Conservation (phyloP, 1,140 invertebrate species). For the Papilio dardanus region DNA sequence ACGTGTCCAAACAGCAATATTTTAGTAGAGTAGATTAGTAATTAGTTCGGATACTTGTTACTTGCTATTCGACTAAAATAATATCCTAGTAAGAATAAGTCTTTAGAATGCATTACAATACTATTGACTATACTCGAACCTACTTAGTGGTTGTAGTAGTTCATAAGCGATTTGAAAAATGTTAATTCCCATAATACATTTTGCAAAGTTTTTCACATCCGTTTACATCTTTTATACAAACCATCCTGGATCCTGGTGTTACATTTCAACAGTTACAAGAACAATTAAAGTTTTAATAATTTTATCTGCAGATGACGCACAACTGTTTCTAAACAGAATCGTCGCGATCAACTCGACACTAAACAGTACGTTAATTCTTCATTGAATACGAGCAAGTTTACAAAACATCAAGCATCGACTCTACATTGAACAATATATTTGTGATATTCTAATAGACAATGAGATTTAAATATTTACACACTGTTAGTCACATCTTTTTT, state of each 20-base stretch:
- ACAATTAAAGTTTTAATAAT: background rate
- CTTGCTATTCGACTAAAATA: no score
- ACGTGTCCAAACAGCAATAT: no score
- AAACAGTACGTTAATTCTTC: conserved; percentile 4
- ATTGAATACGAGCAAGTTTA: background rate
- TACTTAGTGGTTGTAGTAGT: no score
- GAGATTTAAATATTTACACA: conserved; percentile 6
- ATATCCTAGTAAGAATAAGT: no score
- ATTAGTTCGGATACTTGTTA: no score
- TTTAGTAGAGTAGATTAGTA: no score
- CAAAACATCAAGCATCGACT: conserved; percentile 7
- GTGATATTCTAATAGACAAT: conserved; percentile 15
- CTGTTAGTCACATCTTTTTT: background rate
- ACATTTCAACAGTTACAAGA: background rate
- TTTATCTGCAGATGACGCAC: background rate
- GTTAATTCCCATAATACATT: no score
- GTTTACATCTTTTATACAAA: no score
- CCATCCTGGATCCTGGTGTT: background rate
- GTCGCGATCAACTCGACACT: background rate
- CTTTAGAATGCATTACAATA: no score
- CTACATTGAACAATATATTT: background rate
- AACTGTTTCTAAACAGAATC: conserved; percentile 16
- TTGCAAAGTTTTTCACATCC: no score
- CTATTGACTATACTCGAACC: no score
- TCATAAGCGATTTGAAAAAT: no score